Evolutionary conservation across 2,797 vertebrate genomes (phyloP).

Genomic region (Helostoma temminkii): DNA sequence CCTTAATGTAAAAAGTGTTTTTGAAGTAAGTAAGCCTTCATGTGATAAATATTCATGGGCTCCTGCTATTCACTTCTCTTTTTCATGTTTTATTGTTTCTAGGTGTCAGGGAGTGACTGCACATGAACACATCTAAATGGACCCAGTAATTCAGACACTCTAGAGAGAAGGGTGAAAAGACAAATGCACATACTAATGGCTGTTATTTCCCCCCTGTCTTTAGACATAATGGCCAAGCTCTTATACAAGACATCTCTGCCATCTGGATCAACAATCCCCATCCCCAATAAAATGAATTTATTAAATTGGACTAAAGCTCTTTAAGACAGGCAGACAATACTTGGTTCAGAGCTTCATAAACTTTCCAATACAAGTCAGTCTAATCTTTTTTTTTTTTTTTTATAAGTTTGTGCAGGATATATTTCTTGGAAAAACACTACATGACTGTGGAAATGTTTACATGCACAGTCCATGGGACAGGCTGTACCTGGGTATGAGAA

Average conservation of each 20-base stretch:
- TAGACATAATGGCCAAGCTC: constrained; percentile 64
- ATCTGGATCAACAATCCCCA: constrained; percentile 33
- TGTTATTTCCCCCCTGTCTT: constrained; percentile 62
- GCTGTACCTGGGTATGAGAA: constrained; percentile 2
- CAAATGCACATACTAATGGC: constrained; percentile 75
- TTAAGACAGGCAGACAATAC: constrained; percentile 27
- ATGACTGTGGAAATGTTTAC: constrained; percentile 28
- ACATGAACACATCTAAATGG: constrained; percentile 60
- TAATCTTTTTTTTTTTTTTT: constrained; percentile 21
- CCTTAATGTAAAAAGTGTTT: not conserved
- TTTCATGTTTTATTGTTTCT: constrained; percentile 34
- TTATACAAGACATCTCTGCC: constrained; percentile 42
- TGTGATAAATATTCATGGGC: constrained; percentile 43
- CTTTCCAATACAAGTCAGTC: constrained; percentile 10
- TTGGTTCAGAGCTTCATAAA: constrained; percentile 22
- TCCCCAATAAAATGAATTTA: constrained; percentile 20
- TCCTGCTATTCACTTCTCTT: constrained; percentile 15
- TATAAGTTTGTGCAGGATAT: constrained; percentile 11
- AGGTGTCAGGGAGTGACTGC: constrained; percentile 51
- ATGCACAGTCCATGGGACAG: constrained; percentile 24
- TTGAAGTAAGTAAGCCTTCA: constrained; percentile 7
- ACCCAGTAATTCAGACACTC: constrained; percentile 36
- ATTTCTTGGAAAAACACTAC: constrained; percentile 31
- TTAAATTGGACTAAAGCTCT: constrained; percentile 57
- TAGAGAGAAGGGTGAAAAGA: constrained; percentile 19